These are phyloP conservation scores for Teleogryllus occipitalis DNA, from an alignment of 1,140 invertebrate species.

Conservation along the genomic window DNA sequence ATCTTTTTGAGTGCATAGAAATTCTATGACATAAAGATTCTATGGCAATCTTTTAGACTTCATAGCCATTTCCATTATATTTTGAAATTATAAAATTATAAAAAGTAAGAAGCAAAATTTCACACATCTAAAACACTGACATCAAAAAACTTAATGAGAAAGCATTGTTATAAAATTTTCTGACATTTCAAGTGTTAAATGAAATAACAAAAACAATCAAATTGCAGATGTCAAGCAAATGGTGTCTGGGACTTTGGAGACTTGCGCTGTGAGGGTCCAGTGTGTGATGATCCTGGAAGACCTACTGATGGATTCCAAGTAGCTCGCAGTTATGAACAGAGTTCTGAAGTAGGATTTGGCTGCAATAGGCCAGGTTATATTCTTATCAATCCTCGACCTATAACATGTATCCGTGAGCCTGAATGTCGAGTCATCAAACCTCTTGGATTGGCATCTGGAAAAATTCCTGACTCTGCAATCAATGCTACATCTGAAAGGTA, in stretches of 20 bases:
- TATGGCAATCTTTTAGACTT: too few species aligned
- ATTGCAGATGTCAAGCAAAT: constrained; percentile 66
- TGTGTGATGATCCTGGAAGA: constrained; percentile 89
- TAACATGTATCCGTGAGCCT: constrained; percentile 83
- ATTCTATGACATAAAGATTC: too few species aligned
- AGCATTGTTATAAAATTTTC: neutral
- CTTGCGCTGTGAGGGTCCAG: constrained; percentile 88
- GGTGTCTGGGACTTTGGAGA: constrained; percentile 96
- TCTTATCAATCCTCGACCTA: constrained; percentile 80
- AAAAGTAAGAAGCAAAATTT: too few species aligned
- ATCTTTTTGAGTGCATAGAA: too few species aligned
- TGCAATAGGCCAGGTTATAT: constrained; percentile 89
- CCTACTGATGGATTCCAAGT: constrained; percentile 85
- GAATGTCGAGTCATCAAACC: constrained; percentile 90
- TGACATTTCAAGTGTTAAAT: neutral
- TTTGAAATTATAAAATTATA: too few species aligned
- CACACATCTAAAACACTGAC: too few species aligned
- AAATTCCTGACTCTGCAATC: constrained; percentile 90
- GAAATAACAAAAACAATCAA: neutral
- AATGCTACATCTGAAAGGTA: constrained; percentile 83
- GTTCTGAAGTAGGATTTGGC: constrained; percentile 81
- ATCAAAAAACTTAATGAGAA: too few species aligned
- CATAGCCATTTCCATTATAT: too few species aligned
- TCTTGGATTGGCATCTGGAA: constrained; percentile 81
- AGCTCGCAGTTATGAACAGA: constrained; percentile 85